Evolutionary conservation across 1,140 invertebrate species (phyloP).

Genomic region (Linepithema humile): DNA sequence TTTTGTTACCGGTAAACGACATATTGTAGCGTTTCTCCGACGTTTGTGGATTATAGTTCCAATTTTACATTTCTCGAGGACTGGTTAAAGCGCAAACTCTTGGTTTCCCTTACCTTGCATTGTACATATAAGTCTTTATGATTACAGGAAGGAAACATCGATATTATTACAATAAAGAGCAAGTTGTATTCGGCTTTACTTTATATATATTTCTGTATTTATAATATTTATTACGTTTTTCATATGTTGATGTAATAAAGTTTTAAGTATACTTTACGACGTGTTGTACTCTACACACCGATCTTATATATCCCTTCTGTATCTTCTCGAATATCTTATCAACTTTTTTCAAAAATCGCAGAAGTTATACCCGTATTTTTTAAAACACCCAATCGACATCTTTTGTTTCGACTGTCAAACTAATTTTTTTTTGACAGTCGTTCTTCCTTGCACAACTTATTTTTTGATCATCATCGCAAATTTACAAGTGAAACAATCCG

Average conservation of each 20-base stretch:
- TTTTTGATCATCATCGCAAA: not conserved
- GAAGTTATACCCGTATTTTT: not conserved
- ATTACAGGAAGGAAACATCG: conserved; percentile 23
- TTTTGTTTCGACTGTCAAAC: conserved; percentile 27
- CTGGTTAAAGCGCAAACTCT: conserved; percentile 28
- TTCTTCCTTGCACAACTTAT: not conserved
- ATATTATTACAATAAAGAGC: conserved; percentile 56
- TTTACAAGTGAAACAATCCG: conserved; percentile 14
- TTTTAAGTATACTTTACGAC: conserved; percentile 65
- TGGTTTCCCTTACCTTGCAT: conserved; percentile 60
- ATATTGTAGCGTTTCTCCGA: conserved; percentile 26
- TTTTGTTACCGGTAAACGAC: conserved; percentile 60
- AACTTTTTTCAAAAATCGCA: not conserved
- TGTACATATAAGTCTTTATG: conserved; percentile 63
- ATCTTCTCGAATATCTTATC: no score
- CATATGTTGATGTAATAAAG: conserved; percentile 74
- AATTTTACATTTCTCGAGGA: conserved; percentile 22
- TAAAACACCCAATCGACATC: not conserved
- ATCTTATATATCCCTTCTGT: no score
- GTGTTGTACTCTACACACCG: not conserved
- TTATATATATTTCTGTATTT: conserved; percentile 67
- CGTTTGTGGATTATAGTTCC: not conserved
- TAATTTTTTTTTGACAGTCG: conserved; percentile 13
- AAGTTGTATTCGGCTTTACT: conserved; percentile 67
- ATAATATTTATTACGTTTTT: conserved; percentile 75